Base-by-base conservation (phyloP, 2,888 invertebrate species). In the Cephonodes hylas region DNA sequence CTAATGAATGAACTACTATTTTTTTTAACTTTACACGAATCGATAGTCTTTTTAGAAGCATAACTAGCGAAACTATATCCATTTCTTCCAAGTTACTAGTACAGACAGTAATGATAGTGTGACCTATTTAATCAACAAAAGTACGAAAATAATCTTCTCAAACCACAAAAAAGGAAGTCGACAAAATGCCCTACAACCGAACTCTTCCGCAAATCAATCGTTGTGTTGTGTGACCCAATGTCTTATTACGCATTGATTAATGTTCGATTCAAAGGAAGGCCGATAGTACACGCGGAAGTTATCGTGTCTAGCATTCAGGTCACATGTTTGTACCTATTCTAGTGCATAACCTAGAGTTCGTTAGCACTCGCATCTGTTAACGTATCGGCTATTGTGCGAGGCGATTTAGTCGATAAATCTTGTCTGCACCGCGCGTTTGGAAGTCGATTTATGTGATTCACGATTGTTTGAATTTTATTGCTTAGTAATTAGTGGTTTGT, bases 371-470 rank as follows among this genome's bases (percentile, higher is more conserved):
- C 13, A n/a, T 46, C 45, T 46, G 15, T 25, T 25, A 25, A n/a
- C 27, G 27, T 27, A 15, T 10, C 27, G 27, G 53, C 18, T 15
- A 18, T 53, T 20, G n/a, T n/a, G 23, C 23, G 53, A 53, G 27
- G 38, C n/a, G 38, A 10, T 38, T n/a, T 18, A 31, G 27, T 53
- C 53, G 53, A 53, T 53, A 53, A 53, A 53, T 53, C 53, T 31
- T 18, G 18, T 31, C 27, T 7, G 27, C 10, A 18, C 27, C 3
- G 27, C 31, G 27, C n/a, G 38, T n/a, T 38, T 13, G 38, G 10
- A n/a, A 10, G 38, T 13, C 4, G n/a, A 38, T 38, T 10, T 38
- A n/a, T 3, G 13, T 38, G 38, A 38, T 38, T 38, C 10, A 38
- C n/a, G 38, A 13, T 13, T 4, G n/a, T n/a, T 2, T 38, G 13